Conservation (phyloP, 2,888 invertebrate genomes). For the Meiosimyza platycephala region DNA sequence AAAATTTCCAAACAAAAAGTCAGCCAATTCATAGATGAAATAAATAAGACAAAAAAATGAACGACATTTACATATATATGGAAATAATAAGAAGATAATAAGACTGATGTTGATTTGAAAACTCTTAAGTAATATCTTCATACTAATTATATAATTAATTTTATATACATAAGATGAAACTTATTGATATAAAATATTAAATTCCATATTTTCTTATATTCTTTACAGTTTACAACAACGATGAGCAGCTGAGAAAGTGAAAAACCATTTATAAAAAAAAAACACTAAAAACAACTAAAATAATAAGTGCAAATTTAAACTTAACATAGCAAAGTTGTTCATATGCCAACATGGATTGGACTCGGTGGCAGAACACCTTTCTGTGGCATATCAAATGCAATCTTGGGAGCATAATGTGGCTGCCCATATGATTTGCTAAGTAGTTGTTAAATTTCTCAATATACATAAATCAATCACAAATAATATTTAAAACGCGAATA, state of each 20-base stretch:
- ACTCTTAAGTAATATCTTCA: too few species aligned
- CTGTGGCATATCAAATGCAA: constrained; percentile 59
- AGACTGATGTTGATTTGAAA: too few species aligned
- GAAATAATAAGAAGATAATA: too few species aligned
- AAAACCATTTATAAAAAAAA: neutral
- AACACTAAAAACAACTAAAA: neutral
- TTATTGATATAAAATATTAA: too few species aligned
- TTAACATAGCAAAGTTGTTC: neutral
- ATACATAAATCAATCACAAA: neutral
- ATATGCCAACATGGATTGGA: constrained; percentile 65
- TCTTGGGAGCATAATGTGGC: constrained; percentile 59
- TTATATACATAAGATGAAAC: too few species aligned
- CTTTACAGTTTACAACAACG: constrained; percentile 19
- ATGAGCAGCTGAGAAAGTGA: constrained; percentile 23
- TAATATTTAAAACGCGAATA: neutral
- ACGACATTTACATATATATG: too few species aligned
- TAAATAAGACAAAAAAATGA: too few species aligned
- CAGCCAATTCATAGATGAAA: too few species aligned
- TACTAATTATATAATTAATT: too few species aligned
- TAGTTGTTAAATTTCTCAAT: neutral
- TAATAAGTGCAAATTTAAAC: neutral
- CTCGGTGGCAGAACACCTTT: constrained; percentile 64
- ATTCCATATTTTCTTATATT: neutral
- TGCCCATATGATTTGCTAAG: constrained; percentile 63
- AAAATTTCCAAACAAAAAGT: too few species aligned